Conservation (phyloP, 2,113 vertebrate species). For the Corythornis madagascariensis region DNA sequence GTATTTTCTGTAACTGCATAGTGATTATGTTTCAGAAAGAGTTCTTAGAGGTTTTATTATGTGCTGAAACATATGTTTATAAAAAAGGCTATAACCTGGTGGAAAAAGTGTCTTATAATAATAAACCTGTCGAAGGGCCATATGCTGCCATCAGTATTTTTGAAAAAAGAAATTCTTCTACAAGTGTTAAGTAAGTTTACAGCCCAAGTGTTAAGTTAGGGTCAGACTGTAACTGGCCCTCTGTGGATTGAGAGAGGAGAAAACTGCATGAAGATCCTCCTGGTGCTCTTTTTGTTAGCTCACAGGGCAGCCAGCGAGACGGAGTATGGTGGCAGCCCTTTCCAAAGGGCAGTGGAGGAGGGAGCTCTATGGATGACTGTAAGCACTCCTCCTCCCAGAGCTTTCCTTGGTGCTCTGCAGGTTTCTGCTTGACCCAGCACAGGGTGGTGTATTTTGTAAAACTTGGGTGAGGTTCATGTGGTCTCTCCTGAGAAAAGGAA, state of each 20-base stretch:
- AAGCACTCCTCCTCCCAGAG: background rate
- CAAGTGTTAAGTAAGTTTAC: slow-evolving; percentile 61
- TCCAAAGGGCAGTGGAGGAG: background rate
- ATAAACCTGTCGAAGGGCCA: slow-evolving; percentile 65
- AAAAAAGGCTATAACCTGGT: slow-evolving; percentile 51
- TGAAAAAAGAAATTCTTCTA: slow-evolving; percentile 47
- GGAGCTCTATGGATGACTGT: accelerated
- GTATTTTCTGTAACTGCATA: slow-evolving; percentile 27
- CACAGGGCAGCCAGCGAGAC: accelerated
- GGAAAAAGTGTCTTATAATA: slow-evolving; percentile 66
- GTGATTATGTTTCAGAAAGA: slow-evolving; percentile 46
- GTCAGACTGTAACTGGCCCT: slow-evolving; percentile 32
- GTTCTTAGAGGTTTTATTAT: slow-evolving; percentile 47
- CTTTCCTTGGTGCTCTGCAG: accelerated
- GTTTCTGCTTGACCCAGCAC: background rate
- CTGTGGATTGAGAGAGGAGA: background rate
- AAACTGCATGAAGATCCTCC: background rate
- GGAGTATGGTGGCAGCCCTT: background rate
- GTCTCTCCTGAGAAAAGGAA: background rate
- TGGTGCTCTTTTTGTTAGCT: slow-evolving; percentile 11
- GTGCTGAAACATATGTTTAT: slow-evolving; percentile 58
- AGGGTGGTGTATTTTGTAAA: background rate
- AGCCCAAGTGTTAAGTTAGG: slow-evolving; percentile 46
- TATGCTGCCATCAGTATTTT: slow-evolving; percentile 45
- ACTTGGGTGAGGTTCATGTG: background rate